Conservation (phyloP, 2,797 vertebrate genomes). For the Karalla daura region DNA sequence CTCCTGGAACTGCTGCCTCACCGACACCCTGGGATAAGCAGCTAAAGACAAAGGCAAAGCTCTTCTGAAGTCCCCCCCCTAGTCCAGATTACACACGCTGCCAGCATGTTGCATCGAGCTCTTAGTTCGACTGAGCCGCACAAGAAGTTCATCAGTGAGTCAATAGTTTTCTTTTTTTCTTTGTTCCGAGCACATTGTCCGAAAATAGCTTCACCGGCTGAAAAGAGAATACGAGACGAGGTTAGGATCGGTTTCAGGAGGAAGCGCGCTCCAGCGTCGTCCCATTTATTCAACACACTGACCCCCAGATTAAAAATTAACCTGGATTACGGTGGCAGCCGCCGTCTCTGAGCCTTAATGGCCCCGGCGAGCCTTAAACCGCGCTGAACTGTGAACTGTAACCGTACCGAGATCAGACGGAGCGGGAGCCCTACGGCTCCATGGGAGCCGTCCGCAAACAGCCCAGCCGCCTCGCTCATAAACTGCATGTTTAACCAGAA, state of each 20-base stretch:
- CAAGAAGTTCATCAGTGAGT: too few species aligned
- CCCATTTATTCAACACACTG: constrained; percentile 23
- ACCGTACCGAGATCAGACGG: constrained; percentile 22
- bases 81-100: not conserved
- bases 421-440: constrained; percentile 18
- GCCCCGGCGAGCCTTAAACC: constrained; percentile 18
- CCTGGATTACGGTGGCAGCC: constrained; percentile 17
- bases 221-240: too few species aligned
- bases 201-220: too few species aligned
- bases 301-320: constrained; percentile 47
- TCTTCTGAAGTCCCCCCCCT: too few species aligned
- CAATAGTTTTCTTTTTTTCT: too few species aligned
- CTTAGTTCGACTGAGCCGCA: too few species aligned
- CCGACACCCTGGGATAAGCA: too few species aligned
- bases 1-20: too few species aligned
- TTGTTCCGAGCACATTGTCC: too few species aligned
- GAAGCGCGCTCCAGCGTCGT: not conserved
- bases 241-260: not conserved
- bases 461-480: not conserved
- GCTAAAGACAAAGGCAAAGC: too few species aligned
- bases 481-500: constrained; percentile 26
- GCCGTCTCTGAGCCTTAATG: constrained; percentile 8
- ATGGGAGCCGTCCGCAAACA: constrained; percentile 31
- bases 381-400: constrained; percentile 28
- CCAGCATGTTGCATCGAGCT: not conserved